Base-by-base conservation (phyloP, 2,888 invertebrate genomes). In the Morinoia aosen region DNA sequence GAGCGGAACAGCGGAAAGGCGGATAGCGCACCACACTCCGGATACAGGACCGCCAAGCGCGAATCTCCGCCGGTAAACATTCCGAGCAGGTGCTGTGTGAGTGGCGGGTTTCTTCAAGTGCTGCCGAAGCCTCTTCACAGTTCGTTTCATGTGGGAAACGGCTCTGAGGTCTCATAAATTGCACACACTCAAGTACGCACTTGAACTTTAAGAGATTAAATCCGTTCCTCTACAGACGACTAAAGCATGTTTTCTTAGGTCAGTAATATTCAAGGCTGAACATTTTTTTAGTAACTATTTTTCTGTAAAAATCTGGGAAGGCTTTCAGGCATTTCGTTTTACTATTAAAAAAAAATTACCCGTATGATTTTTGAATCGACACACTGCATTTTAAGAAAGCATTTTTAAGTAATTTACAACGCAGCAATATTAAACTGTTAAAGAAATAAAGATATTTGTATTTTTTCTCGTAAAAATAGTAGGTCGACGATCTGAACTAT, bases 1-100 rank as follows among this genome's bases (percentile, higher is more conserved):
- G 12, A 93, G 93, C 93, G 93, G 93, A 93, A 93, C 93, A 93
- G 93, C 39, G n/a, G 93, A 57, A 93, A 93, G 57, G 57, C 56
- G 57, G 93, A 56, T 39, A 90, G 90, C 93, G 93, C 57, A 57
- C 93, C n/a, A 57, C 57, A 57, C 40, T 90, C 93, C 56, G 93
- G 93, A 93, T 93, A 93, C 93, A 48, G 57, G 48, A 10, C 93
- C 56, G 93, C 93, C 93, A 33, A 93, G 57, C 48, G 16, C 40
- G 93, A 39, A 39, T 57, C 33, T 93, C 57, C 48, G 57, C 76
- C 76, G 58, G 93, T 93, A 93, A 93, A 93, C 58, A 93, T 57
- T 93, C 57, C 90, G 40, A 39, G 90, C 90, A 90, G 90, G 90
- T 90, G 90, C 48, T 90, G 90, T 33, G 33, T 76, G 25, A 76